Evolutionary conservation across 92 coral and sea anemone genomes (phyloP), one percentile per base, ranked within the genome.

Genomic region (Ricordea florida): DNA sequence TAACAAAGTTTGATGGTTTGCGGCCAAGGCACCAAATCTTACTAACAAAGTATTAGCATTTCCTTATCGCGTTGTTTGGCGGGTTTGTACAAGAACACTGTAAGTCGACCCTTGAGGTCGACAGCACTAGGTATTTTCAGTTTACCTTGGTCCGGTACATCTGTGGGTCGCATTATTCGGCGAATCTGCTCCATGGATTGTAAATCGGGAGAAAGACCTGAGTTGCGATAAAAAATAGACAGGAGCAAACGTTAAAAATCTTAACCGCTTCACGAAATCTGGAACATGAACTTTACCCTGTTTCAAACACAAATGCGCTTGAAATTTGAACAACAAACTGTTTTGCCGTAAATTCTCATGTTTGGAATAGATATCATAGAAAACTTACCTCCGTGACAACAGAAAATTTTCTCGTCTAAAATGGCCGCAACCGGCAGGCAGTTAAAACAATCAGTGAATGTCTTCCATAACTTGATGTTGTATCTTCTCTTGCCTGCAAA

Each of bases 171-270:
- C 98, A 94, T 94, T 22, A 94, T 94, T 20, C 98, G 84, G 18
- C 98, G 92, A 69, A 94, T 94, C 49, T 94, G 98, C 62, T 94
- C 98, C 98, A 94, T 94, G 23, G 98, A 94, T 65, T 94, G 98
- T 30, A 94, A 84, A 67, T 94, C 98, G 41, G 98, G 98, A 10
- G 98, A 94, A 41, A 94, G 66, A 24, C 98, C 98, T 94, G 72
- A 2, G 56, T 59, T n/a, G n/a, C n/a, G 13, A 30, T 18, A 25
- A 47, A 20, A 14, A 30, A 4, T 61, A 8, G 4, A 13, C 18
- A 2, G 31, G 29, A 42, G 0, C 8, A 2, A n/a, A 14, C 10
- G 28, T 23, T 9, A 23, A 24, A 43, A 45, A 10, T 45, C 7
- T 20, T 45, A 9, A 45, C 5, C n/a, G n/a, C n/a, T n/a, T n/a